These are phyloP conservation scores for Geococcyx californianus DNA, from an alignment of 2,113 vertebrate species.

Conservation along the genomic window DNA sequence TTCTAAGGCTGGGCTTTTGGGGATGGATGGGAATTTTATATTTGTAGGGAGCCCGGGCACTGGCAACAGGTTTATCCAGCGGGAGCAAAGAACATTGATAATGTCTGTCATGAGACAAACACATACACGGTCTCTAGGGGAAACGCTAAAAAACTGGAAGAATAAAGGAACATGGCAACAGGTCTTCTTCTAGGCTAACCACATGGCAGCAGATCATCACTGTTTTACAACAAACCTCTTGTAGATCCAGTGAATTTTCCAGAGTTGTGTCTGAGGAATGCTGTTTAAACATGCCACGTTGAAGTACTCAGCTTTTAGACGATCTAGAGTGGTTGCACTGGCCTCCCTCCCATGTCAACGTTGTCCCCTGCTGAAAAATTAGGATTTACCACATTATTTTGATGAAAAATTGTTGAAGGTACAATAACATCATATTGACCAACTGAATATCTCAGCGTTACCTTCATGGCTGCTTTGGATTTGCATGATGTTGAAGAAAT, in stretches of 20 bases:
- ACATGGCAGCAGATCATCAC: neutral
- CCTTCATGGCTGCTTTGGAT: neutral
- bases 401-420: neutral
- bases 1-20: neutral
- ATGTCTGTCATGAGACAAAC: neutral
- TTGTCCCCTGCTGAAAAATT: neutral
- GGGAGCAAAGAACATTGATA: fast-evolving
- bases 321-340: neutral
- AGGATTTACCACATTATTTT: neutral
- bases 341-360: fast-evolving
- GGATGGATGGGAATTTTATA: neutral
- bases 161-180: neutral
- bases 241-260: neutral
- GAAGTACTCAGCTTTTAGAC: neutral
- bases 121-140: fast-evolving
- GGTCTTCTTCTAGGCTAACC: neutral
- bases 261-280: neutral
- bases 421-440: neutral
- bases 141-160: neutral
- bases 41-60: neutral
- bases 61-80: neutral
- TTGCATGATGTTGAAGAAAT: neutral
- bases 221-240: neutral
- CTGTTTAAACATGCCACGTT: neutral
- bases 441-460: fast-evolving